Percentiles rank a stretch among this genome's conserved stretches.
Conservation (phyloP, 1,140 invertebrate species). For the Patella vulgata region DNA sequence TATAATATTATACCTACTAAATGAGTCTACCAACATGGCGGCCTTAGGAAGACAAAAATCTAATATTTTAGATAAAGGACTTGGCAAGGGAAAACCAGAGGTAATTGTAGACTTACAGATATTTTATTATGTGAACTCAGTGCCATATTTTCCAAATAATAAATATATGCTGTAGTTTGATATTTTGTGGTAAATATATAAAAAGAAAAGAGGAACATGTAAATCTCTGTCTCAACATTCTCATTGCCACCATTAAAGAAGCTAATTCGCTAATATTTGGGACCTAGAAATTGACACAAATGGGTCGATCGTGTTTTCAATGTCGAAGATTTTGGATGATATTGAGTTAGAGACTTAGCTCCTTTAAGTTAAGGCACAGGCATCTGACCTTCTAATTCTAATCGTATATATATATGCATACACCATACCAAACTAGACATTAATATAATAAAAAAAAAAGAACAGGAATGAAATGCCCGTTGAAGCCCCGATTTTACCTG, state of each 20-base stretch:
- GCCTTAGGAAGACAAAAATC: conserved; percentile 49
- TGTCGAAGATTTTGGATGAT: too few species aligned
- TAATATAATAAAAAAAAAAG: too few species aligned
- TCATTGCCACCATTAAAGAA: background rate
- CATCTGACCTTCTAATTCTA: background rate
- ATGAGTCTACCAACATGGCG: conserved; percentile 43
- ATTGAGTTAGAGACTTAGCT: too few species aligned
- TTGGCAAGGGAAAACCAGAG: conserved; percentile 60
- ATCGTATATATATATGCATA: too few species aligned
- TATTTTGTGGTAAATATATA: background rate
- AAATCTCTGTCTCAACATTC: background rate
- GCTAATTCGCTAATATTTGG: too few species aligned
- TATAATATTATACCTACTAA: too few species aligned
- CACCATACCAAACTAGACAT: too few species aligned
- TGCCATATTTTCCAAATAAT: background rate
- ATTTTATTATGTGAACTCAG: background rate
- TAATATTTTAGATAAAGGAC: conserved; percentile 55
- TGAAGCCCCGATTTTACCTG: too few species aligned
- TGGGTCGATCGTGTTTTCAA: too few species aligned
- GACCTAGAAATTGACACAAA: too few species aligned
- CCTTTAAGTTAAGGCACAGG: too few species aligned
- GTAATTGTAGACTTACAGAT: conserved; percentile 20
- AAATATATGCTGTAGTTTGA: background rate
- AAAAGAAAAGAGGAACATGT: background rate
- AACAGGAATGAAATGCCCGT: too few species aligned